Evolutionary conservation across 2,888 invertebrate genomes (phyloP).

Genomic region (Hirtodrosophila histrioides): DNA sequence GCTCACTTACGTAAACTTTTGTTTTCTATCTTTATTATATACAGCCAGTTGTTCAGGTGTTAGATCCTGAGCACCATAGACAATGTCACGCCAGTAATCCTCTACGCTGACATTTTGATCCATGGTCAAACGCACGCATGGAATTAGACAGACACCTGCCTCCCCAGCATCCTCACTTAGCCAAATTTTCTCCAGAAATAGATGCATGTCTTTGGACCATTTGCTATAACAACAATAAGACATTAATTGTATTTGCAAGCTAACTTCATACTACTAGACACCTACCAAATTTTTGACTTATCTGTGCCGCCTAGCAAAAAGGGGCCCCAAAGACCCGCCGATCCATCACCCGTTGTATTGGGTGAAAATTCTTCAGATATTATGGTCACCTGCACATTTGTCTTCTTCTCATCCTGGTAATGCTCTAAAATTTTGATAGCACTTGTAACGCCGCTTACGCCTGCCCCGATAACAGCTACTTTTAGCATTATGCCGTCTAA

Average conservation of each 20-base stretch:
- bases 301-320: conserved; percentile 87
- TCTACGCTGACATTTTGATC: conserved; percentile 68
- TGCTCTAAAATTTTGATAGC: conserved; percentile 88
- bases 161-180: conserved; percentile 85
- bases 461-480: conserved; percentile 88
- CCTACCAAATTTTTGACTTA: conserved; percentile 85
- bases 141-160: conserved; percentile 85
- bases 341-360: conserved; percentile 90
- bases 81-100: conserved; percentile 72
- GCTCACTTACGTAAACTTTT: conserved; percentile 56
- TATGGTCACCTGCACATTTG: conserved; percentile 86
- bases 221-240: conserved; percentile 84
- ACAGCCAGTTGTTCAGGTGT: conserved; percentile 74
- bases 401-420: conserved; percentile 82
- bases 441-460: conserved; percentile 89
- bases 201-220: conserved; percentile 88
- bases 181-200: conserved; percentile 87
- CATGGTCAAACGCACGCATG: conserved; percentile 83
- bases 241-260: not conserved
- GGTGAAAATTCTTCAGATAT: conserved; percentile 89
- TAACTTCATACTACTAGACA: not conserved
- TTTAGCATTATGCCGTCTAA: conserved; percentile 51
- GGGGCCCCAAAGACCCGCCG: conserved; percentile 91
- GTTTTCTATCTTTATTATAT: conserved; percentile 78
- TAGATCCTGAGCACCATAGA: conserved; percentile 61